Base-by-base conservation (phyloP, 2,113 vertebrate genomes). In the Octodon degus region DNA sequence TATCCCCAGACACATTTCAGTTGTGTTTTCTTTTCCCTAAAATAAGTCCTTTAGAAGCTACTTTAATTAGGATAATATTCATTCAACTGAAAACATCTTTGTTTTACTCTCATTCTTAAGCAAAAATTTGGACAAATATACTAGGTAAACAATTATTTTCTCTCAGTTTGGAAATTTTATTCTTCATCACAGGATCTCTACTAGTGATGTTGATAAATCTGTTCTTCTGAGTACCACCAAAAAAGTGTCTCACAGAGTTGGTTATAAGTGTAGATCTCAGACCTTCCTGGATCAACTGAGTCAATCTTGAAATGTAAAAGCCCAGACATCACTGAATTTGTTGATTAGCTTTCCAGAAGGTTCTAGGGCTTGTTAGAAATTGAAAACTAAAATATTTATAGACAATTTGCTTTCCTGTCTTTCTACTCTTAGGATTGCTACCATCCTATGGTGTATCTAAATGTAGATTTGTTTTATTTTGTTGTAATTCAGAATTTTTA, bases 101-200 rank as follows among this genome's bases (percentile, higher is more conserved):
- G 83, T 76, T 86, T 90, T 76, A 30, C 50, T 83, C 16, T 76
- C 58, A 76, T 76, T 50, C 20, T 60, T 53, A 11, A 80, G 43
- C 74, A 34, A 65, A 92, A 25, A 82, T 55, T n/a, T 63, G 91
- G 79, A 20, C 47, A 60, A 81, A 4, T 47, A 53, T 76, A 40
- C n/a, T 37, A 77, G 83, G 24, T 60, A 58, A 37, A 53, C 34
- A 82, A n/a, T 81, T 95, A 79, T 32, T 85, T 92, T 70, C 32
- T 91, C 58, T 76, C 25, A 87, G 74, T 72, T 94, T 76, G 34
- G 82, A 93, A 90, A 60, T 20, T 17, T n/a, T 20, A n/a, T 62
- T 74, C 47, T 86, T 60, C 37, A 67, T 86, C 24, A 53, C 24
- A 70, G 4, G 13, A 11, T 9, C 27, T 86, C 27, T 0, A 80